phyloP scores from a whole-genome alignment of 2,797 vertebrate genomes.

The Rhabdomys pumilio region DNA sequence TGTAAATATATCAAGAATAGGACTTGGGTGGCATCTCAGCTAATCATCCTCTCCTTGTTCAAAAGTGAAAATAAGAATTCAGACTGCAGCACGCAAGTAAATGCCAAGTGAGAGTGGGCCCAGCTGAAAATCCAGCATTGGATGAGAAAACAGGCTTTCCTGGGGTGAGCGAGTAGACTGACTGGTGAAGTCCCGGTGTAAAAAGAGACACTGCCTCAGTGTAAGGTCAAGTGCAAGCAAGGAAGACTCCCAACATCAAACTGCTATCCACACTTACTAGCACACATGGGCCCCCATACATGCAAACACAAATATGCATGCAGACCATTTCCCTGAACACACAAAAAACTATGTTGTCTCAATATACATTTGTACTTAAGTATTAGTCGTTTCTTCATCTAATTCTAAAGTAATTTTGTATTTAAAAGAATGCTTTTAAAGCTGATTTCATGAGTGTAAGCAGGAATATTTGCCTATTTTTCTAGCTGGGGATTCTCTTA shows the following conservation, averaged over 20 bases:
- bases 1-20: not conserved
- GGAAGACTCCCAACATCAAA: not conserved
- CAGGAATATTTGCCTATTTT: slow-evolving; percentile 5
- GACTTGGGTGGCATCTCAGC: not conserved
- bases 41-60: not conserved
- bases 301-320: not conserved
- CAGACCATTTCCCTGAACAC: not conserved
- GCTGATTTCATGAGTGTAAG: not conserved
- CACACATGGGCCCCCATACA: not conserved
- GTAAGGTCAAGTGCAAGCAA: not conserved
- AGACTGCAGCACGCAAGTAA: not conserved
- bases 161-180: no score
- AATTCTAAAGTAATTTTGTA: not conserved
- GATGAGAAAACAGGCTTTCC: not conserved
- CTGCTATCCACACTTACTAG: not conserved
- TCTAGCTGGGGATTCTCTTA: slow-evolving; percentile 9
- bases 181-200: not conserved
- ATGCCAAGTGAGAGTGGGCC: accelerated
- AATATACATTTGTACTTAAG: not conserved
- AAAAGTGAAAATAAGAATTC: not conserved
- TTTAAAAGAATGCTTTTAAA: slow-evolving; percentile 30
- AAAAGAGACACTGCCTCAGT: not conserved
- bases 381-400: not conserved
- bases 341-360: not conserved
- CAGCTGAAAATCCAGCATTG: not conserved